Conservation (phyloP, 2,113 vertebrate genomes). For the Prionailurus viverrinus region DNA sequence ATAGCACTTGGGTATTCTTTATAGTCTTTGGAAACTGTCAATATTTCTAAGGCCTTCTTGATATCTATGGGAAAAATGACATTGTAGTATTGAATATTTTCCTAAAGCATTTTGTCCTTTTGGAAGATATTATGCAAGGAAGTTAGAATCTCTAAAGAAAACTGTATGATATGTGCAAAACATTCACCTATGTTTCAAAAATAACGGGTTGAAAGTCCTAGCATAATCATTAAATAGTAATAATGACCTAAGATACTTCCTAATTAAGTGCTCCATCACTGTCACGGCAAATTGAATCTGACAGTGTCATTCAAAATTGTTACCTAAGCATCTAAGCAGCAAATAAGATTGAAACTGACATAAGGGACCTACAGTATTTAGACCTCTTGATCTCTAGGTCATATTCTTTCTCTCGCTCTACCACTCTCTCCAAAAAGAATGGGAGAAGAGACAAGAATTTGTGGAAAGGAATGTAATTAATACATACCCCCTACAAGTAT, state of each 20-base stretch:
- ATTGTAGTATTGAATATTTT: background rate
- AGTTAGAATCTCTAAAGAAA: background rate
- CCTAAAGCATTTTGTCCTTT: background rate
- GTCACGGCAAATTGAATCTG: background rate
- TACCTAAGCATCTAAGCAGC: background rate
- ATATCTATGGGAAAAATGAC: background rate
- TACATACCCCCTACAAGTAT: background rate
- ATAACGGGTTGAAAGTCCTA: background rate
- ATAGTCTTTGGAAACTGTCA: background rate
- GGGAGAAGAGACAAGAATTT: background rate
- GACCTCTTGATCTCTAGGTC: background rate
- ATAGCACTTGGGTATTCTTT: background rate
- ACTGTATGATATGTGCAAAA: background rate
- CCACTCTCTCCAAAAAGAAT: background rate
- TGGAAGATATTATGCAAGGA: background rate
- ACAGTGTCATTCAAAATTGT: background rate
- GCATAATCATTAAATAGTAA: background rate
- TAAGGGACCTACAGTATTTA: background rate
- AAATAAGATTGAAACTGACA: background rate
- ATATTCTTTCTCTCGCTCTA: background rate
- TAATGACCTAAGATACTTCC: background rate
- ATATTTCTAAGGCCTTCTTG: background rate
- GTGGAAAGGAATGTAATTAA: background rate
- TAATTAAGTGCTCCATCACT: background rate
- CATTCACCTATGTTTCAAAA: background rate